Conservation (phyloP, 2,888 invertebrate species). For the Agrochola macilenta region DNA sequence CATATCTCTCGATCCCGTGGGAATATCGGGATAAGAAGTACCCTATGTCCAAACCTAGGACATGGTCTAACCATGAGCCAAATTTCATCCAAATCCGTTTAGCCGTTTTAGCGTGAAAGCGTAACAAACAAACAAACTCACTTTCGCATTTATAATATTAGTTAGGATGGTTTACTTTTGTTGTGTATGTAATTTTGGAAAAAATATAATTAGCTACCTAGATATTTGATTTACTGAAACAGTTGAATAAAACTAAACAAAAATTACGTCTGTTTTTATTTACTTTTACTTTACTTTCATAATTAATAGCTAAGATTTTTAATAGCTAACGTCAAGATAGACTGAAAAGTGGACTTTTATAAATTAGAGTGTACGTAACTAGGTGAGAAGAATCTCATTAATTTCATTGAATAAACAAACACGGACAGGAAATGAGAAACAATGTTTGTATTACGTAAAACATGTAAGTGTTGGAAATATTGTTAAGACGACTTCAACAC, state of each 20-base stretch:
- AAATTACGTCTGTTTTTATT: conserved; percentile 4
- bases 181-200: too few species aligned
- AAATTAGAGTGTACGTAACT: conserved; percentile 49
- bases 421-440: conserved; percentile 40
- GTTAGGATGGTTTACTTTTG: too few species aligned
- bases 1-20: too few species aligned
- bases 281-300: conserved; percentile 36
- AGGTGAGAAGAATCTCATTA: conserved; percentile 50
- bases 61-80: too few species aligned
- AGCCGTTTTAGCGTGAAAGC: too few species aligned
- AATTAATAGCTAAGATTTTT: conserved; percentile 39
- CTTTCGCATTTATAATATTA: too few species aligned
- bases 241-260: neutral
- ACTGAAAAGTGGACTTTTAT: conserved; percentile 42
- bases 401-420: conserved; percentile 48
- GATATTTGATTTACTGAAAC: neutral
- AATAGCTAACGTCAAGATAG: neutral
- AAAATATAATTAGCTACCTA: too few species aligned
- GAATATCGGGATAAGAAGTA: too few species aligned
- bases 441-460: conserved; percentile 35
- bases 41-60: too few species aligned
- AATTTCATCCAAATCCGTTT: too few species aligned
- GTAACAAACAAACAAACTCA: too few species aligned
- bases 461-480: conserved; percentile 14
- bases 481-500: neutral